phyloP scores from a whole-genome alignment of 2,797 vertebrate species.

The Trachops cirrhosus region DNA sequence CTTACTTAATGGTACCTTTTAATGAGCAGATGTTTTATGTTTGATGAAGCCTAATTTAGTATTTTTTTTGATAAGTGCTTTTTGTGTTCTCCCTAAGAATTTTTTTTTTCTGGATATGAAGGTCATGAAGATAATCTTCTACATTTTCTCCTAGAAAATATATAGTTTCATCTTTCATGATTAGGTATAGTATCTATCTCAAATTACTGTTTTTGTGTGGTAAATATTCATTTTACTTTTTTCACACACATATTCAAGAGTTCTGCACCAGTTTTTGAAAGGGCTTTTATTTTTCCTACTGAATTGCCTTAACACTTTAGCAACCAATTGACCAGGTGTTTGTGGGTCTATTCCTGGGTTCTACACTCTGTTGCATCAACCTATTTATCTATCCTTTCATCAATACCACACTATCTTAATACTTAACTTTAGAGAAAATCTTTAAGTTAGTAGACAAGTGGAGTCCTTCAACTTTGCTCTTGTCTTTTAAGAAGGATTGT shows the following conservation, averaged over 20 bases:
- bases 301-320: neutral
- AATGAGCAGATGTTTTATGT: neutral
- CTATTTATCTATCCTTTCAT: neutral
- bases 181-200: neutral
- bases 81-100: neutral
- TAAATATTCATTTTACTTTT: neutral
- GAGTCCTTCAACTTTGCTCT: neutral
- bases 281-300: neutral
- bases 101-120: neutral
- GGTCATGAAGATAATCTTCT: neutral
- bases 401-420: neutral
- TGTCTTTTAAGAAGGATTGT: neutral
- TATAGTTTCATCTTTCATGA: neutral
- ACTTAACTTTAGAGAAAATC: constrained; percentile 4
- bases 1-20: neutral
- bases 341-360: neutral
- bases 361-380: neutral
- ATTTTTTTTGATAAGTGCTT: neutral
- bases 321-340: neutral
- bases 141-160: neutral
- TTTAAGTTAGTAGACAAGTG: neutral
- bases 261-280: neutral
- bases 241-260: neutral
- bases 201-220: neutral
- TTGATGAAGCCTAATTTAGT: neutral